Base-by-base conservation (phyloP, 1,140 invertebrate genomes). In the Drosophila ohnishii region DNA sequence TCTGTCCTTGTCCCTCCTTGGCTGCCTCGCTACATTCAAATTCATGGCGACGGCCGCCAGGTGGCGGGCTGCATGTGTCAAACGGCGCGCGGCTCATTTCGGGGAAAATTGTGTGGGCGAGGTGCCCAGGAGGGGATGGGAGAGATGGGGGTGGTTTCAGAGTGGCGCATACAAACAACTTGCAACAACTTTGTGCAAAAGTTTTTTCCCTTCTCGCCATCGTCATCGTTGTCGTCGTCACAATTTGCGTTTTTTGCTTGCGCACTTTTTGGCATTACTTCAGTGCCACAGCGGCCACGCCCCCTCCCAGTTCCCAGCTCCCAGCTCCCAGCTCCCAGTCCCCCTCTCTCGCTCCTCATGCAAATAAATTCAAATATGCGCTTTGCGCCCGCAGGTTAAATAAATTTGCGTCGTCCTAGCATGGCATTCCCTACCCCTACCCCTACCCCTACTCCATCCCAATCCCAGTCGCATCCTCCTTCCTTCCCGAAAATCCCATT, bases 281-380 rank as follows among this genome's bases (percentile, higher is more conserved):
- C 64, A 65, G 73, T 71, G 60, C 75, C 66, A 63, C 72, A 71
- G 62, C 59, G 75, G 56, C 55, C 50, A 61, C 25, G 37, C 11
- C 60, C 40, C 39, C 9, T 11, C 19, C 6, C 44, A 25, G 11
- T 5, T 10, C 14, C 8, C 5, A 25, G 25, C 9, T 11, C 6
- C 8, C 5, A 25, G 25, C 9, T 11, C 6, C 8, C 5, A 25
- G 25, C 9, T 11, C 11, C 8, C 5, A 28, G 9, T 9, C 19
- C n/a, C n/a, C 51, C 22, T 19, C 34, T 35, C 39, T 42, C 40
- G 8, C 44, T 59, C 57, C 22, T 55, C 76, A 63, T 57, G 81
- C 77, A 85, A 85, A 85, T 85, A 85, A 85, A 85, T 85, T 85
- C 81, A 85, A 85, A 85, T 86, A 86, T 86, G 77, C 77, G 74